These are phyloP conservation scores for Latrodectus geometricus DNA, from an alignment of 1,140 invertebrate species.

Conservation along the genomic window DNA sequence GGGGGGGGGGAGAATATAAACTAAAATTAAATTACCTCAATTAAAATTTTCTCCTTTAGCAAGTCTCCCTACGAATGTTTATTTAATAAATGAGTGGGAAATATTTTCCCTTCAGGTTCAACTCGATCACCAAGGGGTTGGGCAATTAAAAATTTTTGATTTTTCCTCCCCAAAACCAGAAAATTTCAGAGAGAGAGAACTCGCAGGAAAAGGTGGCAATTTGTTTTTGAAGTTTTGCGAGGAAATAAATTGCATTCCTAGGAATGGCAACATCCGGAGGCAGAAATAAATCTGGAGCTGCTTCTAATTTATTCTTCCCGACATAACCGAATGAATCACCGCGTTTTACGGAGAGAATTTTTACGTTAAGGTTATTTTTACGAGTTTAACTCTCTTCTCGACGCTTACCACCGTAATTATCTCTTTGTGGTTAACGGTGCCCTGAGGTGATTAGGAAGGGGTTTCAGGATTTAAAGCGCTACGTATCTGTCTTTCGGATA, in stretches of 20 bases:
- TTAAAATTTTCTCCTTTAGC: constrained; percentile 39
- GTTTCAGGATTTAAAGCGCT: no score
- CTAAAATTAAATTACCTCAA: constrained; percentile 58
- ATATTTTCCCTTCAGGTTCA: constrained; percentile 1
- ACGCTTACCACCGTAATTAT: no score
- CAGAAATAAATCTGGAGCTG: not conserved
- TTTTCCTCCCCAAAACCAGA: not conserved
- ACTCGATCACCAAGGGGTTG: not conserved
- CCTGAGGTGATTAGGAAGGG: no score
- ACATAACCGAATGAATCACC: not conserved
- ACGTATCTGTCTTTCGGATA: no score
- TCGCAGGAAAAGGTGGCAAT: not conserved
- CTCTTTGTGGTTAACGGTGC: no score
- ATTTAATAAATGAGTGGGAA: constrained; percentile 54
- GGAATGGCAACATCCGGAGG: not conserved
- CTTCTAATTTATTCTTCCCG: not conserved
- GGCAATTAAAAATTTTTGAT: constrained; percentile 50
- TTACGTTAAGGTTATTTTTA: no score
- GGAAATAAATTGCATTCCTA: not conserved
- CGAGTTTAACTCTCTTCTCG: no score
- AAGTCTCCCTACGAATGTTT: constrained; percentile 16
- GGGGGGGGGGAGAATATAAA: constrained; percentile 25
- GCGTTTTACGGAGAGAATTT: not conserved
- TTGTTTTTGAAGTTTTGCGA: not conserved
- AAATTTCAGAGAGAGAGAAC: not conserved